Percentiles rank a stretch among this genome's conserved stretches.
Conservation (phyloP, 1,140 invertebrate species). For the Drosophila bocqueti region DNA sequence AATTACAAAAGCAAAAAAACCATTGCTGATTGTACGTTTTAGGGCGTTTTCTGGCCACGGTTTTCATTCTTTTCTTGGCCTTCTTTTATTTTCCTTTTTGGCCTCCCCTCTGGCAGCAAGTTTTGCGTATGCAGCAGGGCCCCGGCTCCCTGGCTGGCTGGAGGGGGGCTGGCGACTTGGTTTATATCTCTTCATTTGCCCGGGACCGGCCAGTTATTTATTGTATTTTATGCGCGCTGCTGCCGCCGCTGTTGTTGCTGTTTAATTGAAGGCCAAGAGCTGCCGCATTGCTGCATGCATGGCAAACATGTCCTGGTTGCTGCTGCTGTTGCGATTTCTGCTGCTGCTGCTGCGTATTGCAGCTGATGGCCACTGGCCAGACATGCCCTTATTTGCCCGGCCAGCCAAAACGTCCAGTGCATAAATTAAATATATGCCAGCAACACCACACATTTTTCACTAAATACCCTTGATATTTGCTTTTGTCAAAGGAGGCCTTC, state of each 20-base stretch:
- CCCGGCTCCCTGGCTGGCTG: neutral
- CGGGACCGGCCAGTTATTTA: constrained; percentile 74
- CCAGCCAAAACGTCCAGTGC: constrained; percentile 73
- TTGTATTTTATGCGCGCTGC: constrained; percentile 70
- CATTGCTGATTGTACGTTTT: constrained; percentile 71
- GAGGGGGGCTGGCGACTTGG: constrained; percentile 48
- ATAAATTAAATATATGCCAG: constrained; percentile 66
- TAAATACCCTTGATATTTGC: constrained; percentile 67
- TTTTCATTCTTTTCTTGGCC: constrained; percentile 58
- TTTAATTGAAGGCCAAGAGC: constrained; percentile 82
- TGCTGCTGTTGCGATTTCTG: constrained; percentile 6
- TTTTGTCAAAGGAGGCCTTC: neutral
- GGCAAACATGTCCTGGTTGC: constrained; percentile 80
- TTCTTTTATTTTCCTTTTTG: constrained; percentile 43
- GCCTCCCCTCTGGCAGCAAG: constrained; percentile 51
- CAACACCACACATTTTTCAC: constrained; percentile 50
- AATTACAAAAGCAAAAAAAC: neutral
- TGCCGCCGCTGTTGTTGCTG: constrained; percentile 53
- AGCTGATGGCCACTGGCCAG: constrained; percentile 78
- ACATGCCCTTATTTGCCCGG: constrained; percentile 78
- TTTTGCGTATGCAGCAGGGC: constrained; percentile 65
- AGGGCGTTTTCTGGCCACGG: constrained; percentile 80
- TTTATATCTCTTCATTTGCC: constrained; percentile 82
- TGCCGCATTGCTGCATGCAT: constrained; percentile 82
- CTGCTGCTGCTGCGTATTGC: constrained; percentile 39